Percentiles rank a stretch among this genome's conserved stretches.
phyloP scores from a whole-genome alignment of 2,113 vertebrate species.

The Vulpes vulpes region DNA sequence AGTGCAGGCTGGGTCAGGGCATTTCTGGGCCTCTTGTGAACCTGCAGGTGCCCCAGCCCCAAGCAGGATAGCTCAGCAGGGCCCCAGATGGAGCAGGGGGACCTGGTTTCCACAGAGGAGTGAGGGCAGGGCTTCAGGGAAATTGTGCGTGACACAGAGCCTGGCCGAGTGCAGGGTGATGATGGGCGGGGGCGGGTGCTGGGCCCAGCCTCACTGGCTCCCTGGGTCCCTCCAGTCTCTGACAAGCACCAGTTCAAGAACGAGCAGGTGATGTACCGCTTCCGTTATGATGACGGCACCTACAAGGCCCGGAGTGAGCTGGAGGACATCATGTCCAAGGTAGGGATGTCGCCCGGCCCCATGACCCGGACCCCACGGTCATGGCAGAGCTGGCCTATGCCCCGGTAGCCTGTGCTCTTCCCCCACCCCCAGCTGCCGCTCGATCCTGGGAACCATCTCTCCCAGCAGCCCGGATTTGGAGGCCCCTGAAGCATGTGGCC shows the following conservation, averaged over 20 bases:
- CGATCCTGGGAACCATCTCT: neutral
- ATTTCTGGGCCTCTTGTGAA: neutral
- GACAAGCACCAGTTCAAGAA: conserved; percentile 99
- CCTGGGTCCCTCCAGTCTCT: conserved; percentile 90
- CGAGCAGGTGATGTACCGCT: conserved; percentile 98
- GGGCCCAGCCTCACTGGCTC: neutral
- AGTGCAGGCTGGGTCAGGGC: neutral
- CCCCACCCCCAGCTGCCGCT: neutral
- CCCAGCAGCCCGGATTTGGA: neutral
- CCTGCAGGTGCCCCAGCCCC: neutral
- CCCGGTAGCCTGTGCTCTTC: too few relatives aligned
- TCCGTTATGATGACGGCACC: conserved; percentile 98
- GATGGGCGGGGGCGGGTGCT: neutral
- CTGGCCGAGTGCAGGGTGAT: neutral
- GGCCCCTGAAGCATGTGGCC: neutral
- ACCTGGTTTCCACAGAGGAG: neutral
- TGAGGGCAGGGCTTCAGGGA: fast-evolving
- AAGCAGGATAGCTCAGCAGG: neutral
- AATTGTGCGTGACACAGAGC: fast-evolving
- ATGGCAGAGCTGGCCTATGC: neutral
- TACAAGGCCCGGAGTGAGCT: conserved; percentile 98
- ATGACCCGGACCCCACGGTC: neutral
- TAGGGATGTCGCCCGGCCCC: conserved; percentile 54
- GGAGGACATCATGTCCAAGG: conserved; percentile 99
- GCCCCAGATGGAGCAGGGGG: fast-evolving